phyloP scores from a whole-genome alignment of 2,888 invertebrate species.

The Chydorus sphaericus region DNA sequence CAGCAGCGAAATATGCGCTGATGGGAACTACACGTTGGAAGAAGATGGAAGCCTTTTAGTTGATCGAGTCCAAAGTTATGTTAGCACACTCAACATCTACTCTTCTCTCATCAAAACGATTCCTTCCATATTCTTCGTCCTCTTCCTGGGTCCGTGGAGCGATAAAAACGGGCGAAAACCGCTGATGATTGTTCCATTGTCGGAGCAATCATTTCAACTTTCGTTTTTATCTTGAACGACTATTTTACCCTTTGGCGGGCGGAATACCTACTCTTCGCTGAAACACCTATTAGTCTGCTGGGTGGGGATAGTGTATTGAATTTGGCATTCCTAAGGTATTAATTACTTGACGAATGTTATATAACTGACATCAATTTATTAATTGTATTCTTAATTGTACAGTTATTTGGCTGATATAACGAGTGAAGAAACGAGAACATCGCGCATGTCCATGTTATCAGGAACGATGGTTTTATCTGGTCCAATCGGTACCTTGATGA shows the following conservation, averaged over 20 bases:
- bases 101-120: slow-evolving; percentile 10
- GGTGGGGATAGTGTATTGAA: neutral
- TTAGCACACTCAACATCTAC: slow-evolving; percentile 8
- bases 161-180: slow-evolving; percentile 10
- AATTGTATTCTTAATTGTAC: neutral
- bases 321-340: slow-evolving; percentile 9
- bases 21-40: neutral
- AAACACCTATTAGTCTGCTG: slow-evolving; percentile 1
- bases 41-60: slow-evolving; percentile 12
- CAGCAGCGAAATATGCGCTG: neutral
- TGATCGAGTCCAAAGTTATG: slow-evolving; percentile 10
- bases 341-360: neutral
- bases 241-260: neutral
- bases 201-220: slow-evolving; percentile 3
- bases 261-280: slow-evolving; percentile 10
- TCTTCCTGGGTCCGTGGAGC: slow-evolving; percentile 12
- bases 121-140: slow-evolving; percentile 9
- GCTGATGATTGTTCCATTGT: slow-evolving; percentile 7
- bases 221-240: neutral
- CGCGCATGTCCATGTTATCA: neutral
- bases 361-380: neutral
- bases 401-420: neutral
- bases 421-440: neutral
- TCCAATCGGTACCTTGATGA: neutral
- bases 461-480: neutral